These are phyloP conservation scores for Tenualosa ilisha DNA, from an alignment of 2,797 vertebrate genomes.

Conservation along the genomic window DNA sequence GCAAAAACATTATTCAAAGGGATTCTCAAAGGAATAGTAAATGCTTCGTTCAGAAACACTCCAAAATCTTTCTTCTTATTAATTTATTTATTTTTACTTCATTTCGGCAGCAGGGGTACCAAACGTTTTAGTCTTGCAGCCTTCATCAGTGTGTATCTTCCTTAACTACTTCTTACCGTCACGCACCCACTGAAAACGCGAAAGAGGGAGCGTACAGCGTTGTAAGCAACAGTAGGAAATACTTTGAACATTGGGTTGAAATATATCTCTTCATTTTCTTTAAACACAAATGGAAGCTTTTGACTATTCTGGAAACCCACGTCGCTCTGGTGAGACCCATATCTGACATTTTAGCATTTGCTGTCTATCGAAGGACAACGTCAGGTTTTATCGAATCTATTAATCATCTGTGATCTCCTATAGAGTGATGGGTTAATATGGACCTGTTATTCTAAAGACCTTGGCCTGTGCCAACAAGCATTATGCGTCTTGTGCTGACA, in stretches of 20 bases:
- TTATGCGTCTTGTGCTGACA: background rate
- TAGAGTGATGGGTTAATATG: slow-evolving; percentile 20
- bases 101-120: no score
- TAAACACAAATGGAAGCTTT: background rate
- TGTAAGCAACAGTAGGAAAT: no score
- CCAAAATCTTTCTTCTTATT: no score
- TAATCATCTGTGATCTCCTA: slow-evolving; percentile 20
- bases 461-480: slow-evolving; percentile 15
- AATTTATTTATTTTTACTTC: no score
- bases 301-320: background rate
- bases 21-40: background rate
- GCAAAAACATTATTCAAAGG: slow-evolving; percentile 11
- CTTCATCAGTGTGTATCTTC: no score
- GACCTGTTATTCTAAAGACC: slow-evolving; percentile 16
- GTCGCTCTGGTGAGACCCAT: background rate
- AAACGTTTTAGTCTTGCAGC: no score
- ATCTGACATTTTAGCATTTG: background rate
- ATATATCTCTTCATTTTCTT: background rate
- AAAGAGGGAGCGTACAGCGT: no score
- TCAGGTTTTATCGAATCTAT: background rate
- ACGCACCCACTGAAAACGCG: no score
- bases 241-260: background rate
- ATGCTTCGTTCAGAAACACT: background rate
- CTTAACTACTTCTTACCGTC: no score
- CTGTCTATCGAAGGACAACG: background rate